These are phyloP conservation scores for Cyrtorhinus lividipennis DNA, from an alignment of 1,140 invertebrate species.

Conservation along the genomic window DNA sequence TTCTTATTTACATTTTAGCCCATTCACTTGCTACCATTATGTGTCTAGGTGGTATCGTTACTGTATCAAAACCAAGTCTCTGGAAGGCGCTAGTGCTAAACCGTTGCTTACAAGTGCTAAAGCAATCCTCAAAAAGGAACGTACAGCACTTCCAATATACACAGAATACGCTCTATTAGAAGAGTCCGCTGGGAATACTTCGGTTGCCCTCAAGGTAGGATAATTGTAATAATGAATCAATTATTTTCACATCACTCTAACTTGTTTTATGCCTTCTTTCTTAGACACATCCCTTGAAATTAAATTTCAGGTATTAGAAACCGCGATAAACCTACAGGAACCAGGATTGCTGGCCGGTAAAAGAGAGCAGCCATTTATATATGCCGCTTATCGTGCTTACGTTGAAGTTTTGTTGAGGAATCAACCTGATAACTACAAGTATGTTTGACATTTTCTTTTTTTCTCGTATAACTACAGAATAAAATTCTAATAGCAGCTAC, in stretches of 20 bases:
- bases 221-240: not conserved
- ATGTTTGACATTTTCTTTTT: not conserved
- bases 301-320: constrained; percentile 31
- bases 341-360: not conserved
- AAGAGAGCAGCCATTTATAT: constrained; percentile 29
- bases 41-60: constrained; percentile 6
- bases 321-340: constrained; percentile 29
- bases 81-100: not conserved
- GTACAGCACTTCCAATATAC: constrained; percentile 19
- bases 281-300: constrained; percentile 1
- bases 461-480: no score
- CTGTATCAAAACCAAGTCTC: not conserved
- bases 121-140: constrained; percentile 19
- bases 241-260: not conserved
- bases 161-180: constrained; percentile 23
- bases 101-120: constrained; percentile 14
- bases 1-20: no score
- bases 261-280: no score
- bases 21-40: no score
- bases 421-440: constrained; percentile 7
- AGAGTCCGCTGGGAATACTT: constrained; percentile 18
- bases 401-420: constrained; percentile 31
- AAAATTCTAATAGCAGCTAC: no score
- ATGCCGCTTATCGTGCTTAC: constrained; percentile 33
- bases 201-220: constrained; percentile 10